Conservation (phyloP, 2,888 invertebrate genomes). For the Bimastos eiseni region DNA sequence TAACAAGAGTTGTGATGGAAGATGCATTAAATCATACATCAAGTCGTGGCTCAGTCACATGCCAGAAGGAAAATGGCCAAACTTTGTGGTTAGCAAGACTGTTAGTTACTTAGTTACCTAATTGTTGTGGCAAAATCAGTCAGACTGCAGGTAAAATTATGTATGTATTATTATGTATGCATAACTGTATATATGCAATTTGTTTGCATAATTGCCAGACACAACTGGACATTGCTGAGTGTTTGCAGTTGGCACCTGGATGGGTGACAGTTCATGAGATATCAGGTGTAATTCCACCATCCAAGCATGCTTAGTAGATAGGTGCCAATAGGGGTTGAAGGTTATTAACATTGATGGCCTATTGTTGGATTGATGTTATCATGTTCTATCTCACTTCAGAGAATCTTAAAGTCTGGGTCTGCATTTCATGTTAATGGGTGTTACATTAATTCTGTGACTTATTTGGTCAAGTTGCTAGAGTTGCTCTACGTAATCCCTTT, state of each 20-base stretch:
- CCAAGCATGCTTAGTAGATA: no score
- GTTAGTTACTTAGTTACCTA: background rate
- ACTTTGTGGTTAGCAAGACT: constrained; percentile 63
- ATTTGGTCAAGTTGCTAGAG: background rate
- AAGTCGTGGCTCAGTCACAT: constrained; percentile 39
- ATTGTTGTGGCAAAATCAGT: no score
- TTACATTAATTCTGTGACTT: background rate
- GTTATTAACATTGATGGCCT: background rate
- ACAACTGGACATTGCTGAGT: no score
- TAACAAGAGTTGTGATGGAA: constrained; percentile 44
- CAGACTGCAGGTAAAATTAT: no score
- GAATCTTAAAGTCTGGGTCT: background rate
- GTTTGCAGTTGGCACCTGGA: no score
- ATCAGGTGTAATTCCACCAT: no score
- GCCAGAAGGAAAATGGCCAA: constrained; percentile 47
- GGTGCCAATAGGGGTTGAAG: no score
- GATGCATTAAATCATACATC: constrained; percentile 45
- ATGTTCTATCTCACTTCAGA: background rate
- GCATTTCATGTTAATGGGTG: background rate
- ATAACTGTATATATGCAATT: no score
- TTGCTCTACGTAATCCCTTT: background rate
- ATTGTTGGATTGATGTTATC: background rate
- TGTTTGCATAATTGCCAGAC: no score
- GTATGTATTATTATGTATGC: background rate
- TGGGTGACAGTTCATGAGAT: no score